Evolutionary conservation across 2,888 invertebrate species (phyloP), one percentile per base, ranked within the genome.

Genomic region (Emmelina monodactyla): DNA sequence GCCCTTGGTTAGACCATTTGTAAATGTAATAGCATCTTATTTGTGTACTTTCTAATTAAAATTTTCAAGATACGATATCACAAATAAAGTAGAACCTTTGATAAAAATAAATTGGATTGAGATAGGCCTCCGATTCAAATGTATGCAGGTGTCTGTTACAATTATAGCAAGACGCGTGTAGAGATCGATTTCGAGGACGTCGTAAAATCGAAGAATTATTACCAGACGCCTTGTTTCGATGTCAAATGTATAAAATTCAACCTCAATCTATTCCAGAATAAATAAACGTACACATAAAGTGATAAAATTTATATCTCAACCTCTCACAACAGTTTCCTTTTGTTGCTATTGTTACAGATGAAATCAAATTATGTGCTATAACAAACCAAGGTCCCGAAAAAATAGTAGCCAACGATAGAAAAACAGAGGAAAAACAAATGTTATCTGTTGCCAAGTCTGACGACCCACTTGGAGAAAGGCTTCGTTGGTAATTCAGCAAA

Each of bases 31-130:
- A 60, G 63, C 58, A 51, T 44, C 45, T 48, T 68, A 67, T 68
- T 69, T 67, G 66, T 63, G 58, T 62, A 63, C 57, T 61, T 62
- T 64, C 53, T 69, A 72, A 71, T 72, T 71, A 71, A 65, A 71
- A 68, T 65, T 62, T 56, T 56, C 50, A 37, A 54, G 32, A 37
- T 40, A 50, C 50, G 52, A 52, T 55, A 54, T 50, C 45, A 45
- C 47, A 49, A 42, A 45, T 56, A 52, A 58, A 64, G 58, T 44
- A 49, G 16, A 28, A 9, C 14, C 45, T 49, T 51, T 59, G 57
- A 65, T 60, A 56, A 53, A 54, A 58, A 57, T 60, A 59, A 62
- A 68, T 62, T 64, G 57, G 53, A 55, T 55, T 46, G 51, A 46
- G 43, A 45, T 40, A 47, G 46, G 47, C 46, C 42, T 48, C 47